phyloP scores from a whole-genome alignment of 2,797 vertebrate species.

The Helicolenus hilgendorfi region DNA sequence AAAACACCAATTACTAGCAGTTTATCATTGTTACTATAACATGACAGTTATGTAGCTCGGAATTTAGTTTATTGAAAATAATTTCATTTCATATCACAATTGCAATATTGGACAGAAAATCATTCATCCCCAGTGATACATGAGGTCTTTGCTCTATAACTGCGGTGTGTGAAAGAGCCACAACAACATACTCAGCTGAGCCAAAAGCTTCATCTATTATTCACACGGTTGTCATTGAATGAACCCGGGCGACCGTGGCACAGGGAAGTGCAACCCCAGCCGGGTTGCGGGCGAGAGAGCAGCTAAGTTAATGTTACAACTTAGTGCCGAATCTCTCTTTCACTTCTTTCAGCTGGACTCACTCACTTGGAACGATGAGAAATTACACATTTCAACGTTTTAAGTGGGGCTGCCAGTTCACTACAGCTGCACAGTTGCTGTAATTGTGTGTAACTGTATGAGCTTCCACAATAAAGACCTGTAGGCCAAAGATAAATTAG shows the following conservation, averaged over 20 bases:
- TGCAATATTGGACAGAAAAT: background rate
- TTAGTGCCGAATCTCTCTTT: background rate
- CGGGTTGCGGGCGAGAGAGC: conserved; percentile 10
- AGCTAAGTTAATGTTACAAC: conserved; percentile 16
- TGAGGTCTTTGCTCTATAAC: conserved; percentile 5
- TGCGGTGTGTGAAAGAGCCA: conserved; percentile 29
- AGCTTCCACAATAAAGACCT: background rate
- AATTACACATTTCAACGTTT: background rate
- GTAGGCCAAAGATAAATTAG: background rate
- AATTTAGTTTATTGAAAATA: background rate
- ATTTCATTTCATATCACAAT: background rate
- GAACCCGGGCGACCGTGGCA: conserved; percentile 39
- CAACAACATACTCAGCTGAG: conserved; percentile 52
- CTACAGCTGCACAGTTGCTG: background rate
- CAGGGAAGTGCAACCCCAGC: conserved; percentile 29
- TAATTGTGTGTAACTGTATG: background rate
- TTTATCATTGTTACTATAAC: background rate
- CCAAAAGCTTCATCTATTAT: conserved; percentile 74
- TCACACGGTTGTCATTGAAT: conserved; percentile 63
- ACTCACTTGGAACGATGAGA: conserved; percentile 27
- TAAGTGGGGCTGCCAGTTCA: background rate
- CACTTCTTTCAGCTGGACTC: conserved; percentile 30
- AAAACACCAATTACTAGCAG: background rate
- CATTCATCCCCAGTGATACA: background rate
- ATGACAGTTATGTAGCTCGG: background rate